Percentiles rank a stretch among this genome's conserved stretches.
phyloP scores from a whole-genome alignment of 2,113 vertebrate species.

The Casuarius casuarius region DNA sequence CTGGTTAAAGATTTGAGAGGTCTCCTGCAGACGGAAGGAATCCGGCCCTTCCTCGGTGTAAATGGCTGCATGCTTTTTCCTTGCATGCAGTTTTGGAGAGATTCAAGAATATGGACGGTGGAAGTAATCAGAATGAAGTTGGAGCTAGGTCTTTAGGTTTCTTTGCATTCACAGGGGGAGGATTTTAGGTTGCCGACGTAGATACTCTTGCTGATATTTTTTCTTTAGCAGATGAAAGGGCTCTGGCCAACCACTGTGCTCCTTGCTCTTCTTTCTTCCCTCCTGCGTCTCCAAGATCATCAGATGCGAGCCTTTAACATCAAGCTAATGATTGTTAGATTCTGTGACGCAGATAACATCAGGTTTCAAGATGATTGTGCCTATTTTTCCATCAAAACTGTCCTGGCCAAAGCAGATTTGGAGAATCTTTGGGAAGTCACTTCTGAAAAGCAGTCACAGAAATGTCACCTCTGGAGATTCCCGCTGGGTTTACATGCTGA shows the following conservation, averaged over 20 bases:
- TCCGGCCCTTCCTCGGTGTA: not conserved
- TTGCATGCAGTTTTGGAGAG: not conserved
- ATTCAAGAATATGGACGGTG: not conserved
- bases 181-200: not conserved
- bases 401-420: not conserved
- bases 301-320: not conserved
- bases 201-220: not conserved
- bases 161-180: not conserved
- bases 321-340: not conserved
- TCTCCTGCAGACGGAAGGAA: not conserved
- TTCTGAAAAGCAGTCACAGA: not conserved
- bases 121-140: fast-evolving
- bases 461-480: not conserved
- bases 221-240: not conserved
- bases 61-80: fast-evolving
- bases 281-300: not conserved
- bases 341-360: not conserved
- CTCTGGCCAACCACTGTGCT: not conserved
- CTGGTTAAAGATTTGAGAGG: not conserved
- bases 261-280: not conserved
- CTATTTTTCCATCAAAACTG: not conserved
- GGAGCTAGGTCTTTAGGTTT: not conserved
- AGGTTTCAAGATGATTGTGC: not conserved
- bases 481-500: not conserved
- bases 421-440: not conserved